phyloP scores from a whole-genome alignment of 2,888 invertebrate genomes.

The Masnerella sp. region DNA sequence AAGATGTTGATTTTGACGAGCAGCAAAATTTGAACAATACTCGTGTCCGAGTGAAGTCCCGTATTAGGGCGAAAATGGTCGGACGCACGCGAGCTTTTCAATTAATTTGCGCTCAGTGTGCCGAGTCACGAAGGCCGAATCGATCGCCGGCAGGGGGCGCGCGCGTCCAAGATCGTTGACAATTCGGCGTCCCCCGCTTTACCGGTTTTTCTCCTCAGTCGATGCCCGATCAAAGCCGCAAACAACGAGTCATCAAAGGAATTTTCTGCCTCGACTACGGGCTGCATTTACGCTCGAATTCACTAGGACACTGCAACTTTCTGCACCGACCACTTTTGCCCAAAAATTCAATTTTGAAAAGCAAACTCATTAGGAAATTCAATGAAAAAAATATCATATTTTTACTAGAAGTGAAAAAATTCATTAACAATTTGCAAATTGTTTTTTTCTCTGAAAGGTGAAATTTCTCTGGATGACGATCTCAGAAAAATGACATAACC shows the following conservation, averaged over 20 bases:
- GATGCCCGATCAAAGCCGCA: conserved; percentile 43
- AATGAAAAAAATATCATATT: too few species aligned
- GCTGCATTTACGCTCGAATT: conserved; percentile 32
- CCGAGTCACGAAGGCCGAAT: conserved; percentile 30
- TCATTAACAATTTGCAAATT: too few species aligned
- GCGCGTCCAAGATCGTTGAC: conserved; percentile 27
- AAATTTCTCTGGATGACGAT: too few species aligned
- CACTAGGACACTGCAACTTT: conserved; percentile 33
- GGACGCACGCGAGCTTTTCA: conserved; percentile 46
- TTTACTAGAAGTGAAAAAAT: too few species aligned
- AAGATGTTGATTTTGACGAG: too few species aligned
- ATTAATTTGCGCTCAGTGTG: conserved; percentile 41
- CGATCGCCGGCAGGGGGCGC: conserved; percentile 1
- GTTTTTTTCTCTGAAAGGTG: too few species aligned
- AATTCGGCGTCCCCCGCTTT: neutral
- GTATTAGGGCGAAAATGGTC: conserved; percentile 23
- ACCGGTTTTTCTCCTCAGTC: conserved; percentile 15
- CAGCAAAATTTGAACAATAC: conserved; percentile 10
- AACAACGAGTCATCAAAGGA: conserved; percentile 43
- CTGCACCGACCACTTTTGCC: conserved; percentile 22
- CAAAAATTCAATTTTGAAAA: too few species aligned
- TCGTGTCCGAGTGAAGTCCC: neutral
- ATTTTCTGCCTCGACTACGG: conserved; percentile 34
- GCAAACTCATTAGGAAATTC: too few species aligned
- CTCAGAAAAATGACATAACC: too few species aligned